phyloP scores from a whole-genome alignment of 2,113 vertebrate genomes.

The Columbina picui region DNA sequence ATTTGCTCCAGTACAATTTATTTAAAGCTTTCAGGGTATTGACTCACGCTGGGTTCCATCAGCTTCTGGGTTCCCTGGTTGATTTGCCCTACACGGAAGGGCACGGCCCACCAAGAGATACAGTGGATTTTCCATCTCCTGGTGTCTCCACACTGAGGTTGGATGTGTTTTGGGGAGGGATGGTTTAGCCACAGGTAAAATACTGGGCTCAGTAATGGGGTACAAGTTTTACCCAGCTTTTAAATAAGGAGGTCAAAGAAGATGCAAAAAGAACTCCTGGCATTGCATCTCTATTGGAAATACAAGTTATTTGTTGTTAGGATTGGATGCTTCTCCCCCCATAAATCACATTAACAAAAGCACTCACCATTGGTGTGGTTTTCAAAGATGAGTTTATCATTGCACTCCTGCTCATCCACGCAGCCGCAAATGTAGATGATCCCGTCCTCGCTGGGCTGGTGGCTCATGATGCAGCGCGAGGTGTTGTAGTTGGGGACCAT shows the following conservation, averaged over 20 bases:
- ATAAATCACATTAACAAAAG: accelerated
- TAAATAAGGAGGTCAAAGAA: neutral
- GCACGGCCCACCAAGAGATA: neutral
- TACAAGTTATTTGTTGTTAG: accelerated
- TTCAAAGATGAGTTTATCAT: conserved; percentile 87
- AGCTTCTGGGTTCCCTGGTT: neutral
- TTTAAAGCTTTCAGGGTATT: neutral
- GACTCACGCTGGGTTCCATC: neutral
- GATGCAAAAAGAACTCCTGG: neutral
- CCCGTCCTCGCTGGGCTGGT: conserved; percentile 69
- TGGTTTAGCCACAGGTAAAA: neutral
- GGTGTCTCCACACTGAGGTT: neutral
- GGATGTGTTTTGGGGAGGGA: neutral
- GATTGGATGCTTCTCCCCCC: accelerated
- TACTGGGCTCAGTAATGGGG: accelerated
- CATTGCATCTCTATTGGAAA: neutral
- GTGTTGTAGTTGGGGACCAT: conserved; percentile 84
- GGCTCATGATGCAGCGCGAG: conserved; percentile 82
- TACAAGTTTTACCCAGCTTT: neutral
- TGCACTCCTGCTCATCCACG: conserved; percentile 85
- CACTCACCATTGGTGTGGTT: conserved; percentile 81
- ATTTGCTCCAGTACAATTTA: accelerated
- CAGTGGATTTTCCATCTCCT: neutral
- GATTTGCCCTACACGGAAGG: neutral
- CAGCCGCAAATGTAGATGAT: conserved; percentile 84